Percentiles rank a stretch among this genome's conserved stretches.
phyloP scores from a whole-genome alignment of 1,140 invertebrate genomes.

The Zaprionus tsacasi region DNA sequence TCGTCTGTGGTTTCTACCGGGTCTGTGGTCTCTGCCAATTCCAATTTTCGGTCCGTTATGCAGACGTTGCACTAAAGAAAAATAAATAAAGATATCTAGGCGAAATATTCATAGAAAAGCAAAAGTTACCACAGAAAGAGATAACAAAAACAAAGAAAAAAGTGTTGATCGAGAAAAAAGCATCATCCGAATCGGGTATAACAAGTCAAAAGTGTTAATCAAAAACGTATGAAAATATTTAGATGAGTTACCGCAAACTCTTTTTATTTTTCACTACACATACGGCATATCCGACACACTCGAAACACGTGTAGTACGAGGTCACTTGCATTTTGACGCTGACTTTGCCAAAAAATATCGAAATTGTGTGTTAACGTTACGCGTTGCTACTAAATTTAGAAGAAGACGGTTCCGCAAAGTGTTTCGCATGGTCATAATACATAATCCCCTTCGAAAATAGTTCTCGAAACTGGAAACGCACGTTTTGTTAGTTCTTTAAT shows the following conservation, averaged over 20 bases:
- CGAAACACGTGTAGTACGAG: conserved; percentile 41
- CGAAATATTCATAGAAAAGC: conserved; percentile 27
- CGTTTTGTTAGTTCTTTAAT: conserved; percentile 7
- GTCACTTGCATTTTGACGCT: conserved; percentile 33
- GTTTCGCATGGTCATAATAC: not conserved
- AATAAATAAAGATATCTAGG: not conserved
- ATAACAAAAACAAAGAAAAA: conserved; percentile 38
- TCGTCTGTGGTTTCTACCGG: conserved; percentile 20
- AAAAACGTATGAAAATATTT: conserved; percentile 53
- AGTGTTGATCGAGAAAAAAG: not conserved
- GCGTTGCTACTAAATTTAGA: conserved; percentile 36
- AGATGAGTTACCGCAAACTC: conserved; percentile 27
- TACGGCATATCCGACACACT: conserved; percentile 17
- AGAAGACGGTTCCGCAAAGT: not conserved
- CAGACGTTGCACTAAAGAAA: conserved; percentile 20
- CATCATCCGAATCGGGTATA: conserved; percentile 6
- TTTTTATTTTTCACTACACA: conserved; percentile 4
- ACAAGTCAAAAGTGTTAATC: conserved; percentile 57
- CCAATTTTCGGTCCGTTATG: conserved; percentile 21
- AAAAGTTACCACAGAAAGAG: conserved; percentile 33
- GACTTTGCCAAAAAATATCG: conserved; percentile 37
- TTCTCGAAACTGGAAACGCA: not conserved
- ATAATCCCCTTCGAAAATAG: conserved; percentile 5
- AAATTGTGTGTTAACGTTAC: conserved; percentile 17
- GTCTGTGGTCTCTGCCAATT: not conserved